Base-by-base conservation (phyloP, 2,888 invertebrate genomes). In the Lepeophtheirus nordmannii region DNA sequence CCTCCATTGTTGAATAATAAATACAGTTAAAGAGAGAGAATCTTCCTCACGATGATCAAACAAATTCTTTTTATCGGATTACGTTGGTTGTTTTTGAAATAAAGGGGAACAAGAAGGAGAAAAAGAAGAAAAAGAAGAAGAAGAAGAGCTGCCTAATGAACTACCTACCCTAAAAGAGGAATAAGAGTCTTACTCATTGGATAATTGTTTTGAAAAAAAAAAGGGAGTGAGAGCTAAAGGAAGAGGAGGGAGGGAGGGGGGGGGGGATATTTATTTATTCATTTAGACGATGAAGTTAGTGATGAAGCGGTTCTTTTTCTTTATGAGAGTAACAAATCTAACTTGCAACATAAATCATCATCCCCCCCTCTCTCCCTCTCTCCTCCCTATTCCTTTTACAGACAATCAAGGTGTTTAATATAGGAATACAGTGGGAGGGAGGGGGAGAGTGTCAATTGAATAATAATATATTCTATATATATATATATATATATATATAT, bases 161-260 rank as follows among this genome's bases (percentile, higher is more conserved):
- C 53, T 46, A n/a, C 30, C 30, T 30, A 30, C 53, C 53, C 53
- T 46, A 46, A 46, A 46, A 46, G 53, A 46, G 53, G 53, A n/a
- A 46, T 2, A 17, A 17, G 17, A 46, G 1, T 17, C 17, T 17
- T 17, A 14, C 53, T 46, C 53, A 46, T 46, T 46, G 53, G 53
- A 46, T 46, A 46, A 46, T 46, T 46, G 53, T 46, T 46, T 46
- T 17, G 53, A 46, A 46, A n/a, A 46, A 5, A 46, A 46, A 41
- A 41, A 14, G 14, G 14, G 14, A 41, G 14, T 11, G 14, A 41
- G 41, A 41, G n/a, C n/a, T n/a, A n/a, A n/a, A n/a, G n/a, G n/a
- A n/a, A n/a, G n/a, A n/a, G n/a, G n/a, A n/a, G n/a, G n/a, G n/a
- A n/a, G n/a, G n/a, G n/a, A n/a, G n/a, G n/a, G 17, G 53, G 17